Conservation (phyloP, 2,797 vertebrate genomes). For the Peromyscus melanophrys region DNA sequence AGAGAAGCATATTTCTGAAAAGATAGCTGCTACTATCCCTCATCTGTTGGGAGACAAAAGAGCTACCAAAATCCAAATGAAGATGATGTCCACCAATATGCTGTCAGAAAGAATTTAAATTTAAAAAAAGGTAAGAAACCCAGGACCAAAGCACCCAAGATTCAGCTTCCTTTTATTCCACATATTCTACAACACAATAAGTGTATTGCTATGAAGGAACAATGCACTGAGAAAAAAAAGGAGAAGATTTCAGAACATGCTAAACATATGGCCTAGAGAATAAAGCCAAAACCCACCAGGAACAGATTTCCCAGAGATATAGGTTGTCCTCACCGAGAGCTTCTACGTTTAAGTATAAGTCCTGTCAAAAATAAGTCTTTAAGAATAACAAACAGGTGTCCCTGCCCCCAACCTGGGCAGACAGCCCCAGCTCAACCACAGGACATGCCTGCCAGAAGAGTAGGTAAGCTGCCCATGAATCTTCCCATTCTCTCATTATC, state of each 20-base stretch:
- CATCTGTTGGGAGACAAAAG: not conserved
- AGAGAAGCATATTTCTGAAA: not conserved
- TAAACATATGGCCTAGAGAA: not conserved
- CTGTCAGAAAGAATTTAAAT: not conserved
- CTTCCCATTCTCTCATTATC: not conserved
- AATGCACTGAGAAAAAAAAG: not conserved
- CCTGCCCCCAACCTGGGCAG: no score
- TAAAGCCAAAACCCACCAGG: not conserved
- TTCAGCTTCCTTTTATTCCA: not conserved
- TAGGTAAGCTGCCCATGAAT: not conserved
- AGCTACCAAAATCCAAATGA: not conserved
- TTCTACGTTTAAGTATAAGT: not conserved
- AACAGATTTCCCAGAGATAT: not conserved
- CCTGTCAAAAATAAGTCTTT: not conserved
- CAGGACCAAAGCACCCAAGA: not conserved
- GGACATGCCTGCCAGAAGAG: not conserved
- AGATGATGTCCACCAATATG: not conserved
- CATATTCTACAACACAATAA: not conserved
- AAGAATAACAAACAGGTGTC: not conserved
- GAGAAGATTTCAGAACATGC: no score
- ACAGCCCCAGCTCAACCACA: no score
- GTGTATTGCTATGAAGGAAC: not conserved
- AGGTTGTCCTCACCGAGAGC: not conserved
- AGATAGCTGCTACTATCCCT: not conserved
- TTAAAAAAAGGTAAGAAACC: not conserved